Base-by-base conservation (phyloP, 2,113 vertebrate species). In the Mystacornis crossleyi region DNA sequence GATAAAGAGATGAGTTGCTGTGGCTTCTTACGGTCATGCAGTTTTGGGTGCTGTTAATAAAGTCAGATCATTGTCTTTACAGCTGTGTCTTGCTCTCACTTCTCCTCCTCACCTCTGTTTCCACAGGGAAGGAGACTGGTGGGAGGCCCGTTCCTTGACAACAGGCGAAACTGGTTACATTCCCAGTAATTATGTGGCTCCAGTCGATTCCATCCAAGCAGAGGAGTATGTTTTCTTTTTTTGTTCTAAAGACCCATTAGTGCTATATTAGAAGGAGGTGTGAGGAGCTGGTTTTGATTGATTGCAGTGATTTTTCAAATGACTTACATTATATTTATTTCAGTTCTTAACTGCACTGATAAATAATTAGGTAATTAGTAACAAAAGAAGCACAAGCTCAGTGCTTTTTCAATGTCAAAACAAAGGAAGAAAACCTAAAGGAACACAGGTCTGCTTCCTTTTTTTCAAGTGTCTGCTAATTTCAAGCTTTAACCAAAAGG, bases 161-260 rank as follows among this genome's bases (percentile, higher is more conserved):
- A 99, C 99, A 14, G 99, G 99, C 18, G 98, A 99, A 97, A 99
- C 99, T 8, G 99, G 99, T 93, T 99, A 99, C 97, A 99, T 99
- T 97, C 99, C 99, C 97, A 99, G 99, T 97, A 99, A 99, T 97
- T 99, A 99, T 57, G 99, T 99, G 97, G 99, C 99, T 98, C 99
- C 99, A 26, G 99, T 99, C 28, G 99, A 99, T 97, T 99, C 99
- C 71, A 99, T 99, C 98, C 99, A 99, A 96, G 99, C 99, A 90
- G 99, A 99, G 96, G 99, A 99, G 99, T 99, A 98, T 97, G 99
- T 99, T 92, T 94, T 72, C 43, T 85, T 96, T 77, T 70, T 96
- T 75, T 33, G 8, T 95, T 96, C 65, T 69, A 74, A 80, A 95
- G 75, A 89, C 61, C 28, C n/a, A 58, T 85, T 94, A 91, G 33